phyloP scores from a whole-genome alignment of 2,797 vertebrate species.

The Phataginus tricuspis region DNA sequence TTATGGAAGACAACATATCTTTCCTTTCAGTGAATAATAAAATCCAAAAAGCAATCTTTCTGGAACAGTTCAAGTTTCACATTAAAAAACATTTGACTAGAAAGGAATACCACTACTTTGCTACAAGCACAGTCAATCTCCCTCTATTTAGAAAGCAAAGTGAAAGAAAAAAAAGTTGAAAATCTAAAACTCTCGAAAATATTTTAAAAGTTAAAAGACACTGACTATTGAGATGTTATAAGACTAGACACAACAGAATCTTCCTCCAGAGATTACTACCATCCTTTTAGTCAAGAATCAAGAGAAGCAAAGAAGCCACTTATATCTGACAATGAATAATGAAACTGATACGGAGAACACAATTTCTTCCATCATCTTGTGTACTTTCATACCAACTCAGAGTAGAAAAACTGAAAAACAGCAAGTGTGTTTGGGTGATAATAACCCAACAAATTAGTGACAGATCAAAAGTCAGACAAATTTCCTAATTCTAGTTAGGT shows the following conservation, averaged over 20 bases:
- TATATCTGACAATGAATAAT: slow-evolving; percentile 41
- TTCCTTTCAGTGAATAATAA: slow-evolving; percentile 19
- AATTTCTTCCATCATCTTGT: not conserved
- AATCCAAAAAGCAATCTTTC: slow-evolving; percentile 16
- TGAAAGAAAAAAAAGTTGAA: not conserved
- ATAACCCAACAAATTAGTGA: slow-evolving; percentile 33
- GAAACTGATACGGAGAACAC: slow-evolving; percentile 26
- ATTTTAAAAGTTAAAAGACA: slow-evolving; percentile 39
- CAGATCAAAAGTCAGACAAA: slow-evolving; percentile 33
- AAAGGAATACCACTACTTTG: slow-evolving; percentile 1
- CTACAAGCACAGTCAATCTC: slow-evolving; percentile 9
- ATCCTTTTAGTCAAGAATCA: slow-evolving; percentile 29
- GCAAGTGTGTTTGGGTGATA: slow-evolving; percentile 16
- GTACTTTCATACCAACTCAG: not conserved
- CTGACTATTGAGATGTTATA: not conserved
- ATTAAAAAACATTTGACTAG: slow-evolving; percentile 38
- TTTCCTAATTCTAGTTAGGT: not conserved
- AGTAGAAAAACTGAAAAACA: slow-evolving; percentile 42
- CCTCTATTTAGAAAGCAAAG: not conserved
- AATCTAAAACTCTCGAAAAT: slow-evolving; percentile 42
- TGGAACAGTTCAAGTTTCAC: slow-evolving; percentile 36
- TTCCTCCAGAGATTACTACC: not conserved
- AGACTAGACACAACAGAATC: not conserved
- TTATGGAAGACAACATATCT: slow-evolving; percentile 7
- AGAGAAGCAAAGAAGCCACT: not conserved